Base-by-base conservation (phyloP, 2,113 vertebrate species). In the Corythornis madagascariensis region DNA sequence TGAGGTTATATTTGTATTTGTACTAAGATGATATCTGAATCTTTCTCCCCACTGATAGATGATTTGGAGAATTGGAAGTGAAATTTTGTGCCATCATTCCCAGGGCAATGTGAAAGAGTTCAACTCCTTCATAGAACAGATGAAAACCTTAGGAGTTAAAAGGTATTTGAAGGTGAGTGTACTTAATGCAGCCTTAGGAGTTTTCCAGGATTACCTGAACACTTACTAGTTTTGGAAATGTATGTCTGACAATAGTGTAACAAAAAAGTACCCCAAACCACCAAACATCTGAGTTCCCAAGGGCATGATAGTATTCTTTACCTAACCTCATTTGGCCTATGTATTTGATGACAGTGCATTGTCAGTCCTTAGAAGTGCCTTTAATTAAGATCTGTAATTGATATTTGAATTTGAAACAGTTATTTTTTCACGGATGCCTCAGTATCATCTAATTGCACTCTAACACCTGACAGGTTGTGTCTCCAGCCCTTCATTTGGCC, bases 21-120 rank as follows among this genome's bases (percentile, higher is more conserved):
- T 89, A 21, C 19, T 63, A 33, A 76, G 55, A 31, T 89, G 89
- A 31, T 65, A 57, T 94, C 72, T 93, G 4, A 35, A 79, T 64
- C 12, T 77, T 66, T 88, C 72, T 83, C 18, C 6, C 14, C 21
- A 1, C 85, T 91, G 50, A 95, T 18, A 99, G 99, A 88, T 98
- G 6, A 95, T 98, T 96, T 99, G 98, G 99, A 98, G 98, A 96
- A 76, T 98, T 29, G 98, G 98, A 95, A 97, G 95, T 31, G 98
- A 99, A 97, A 98, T 99, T 94, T 95, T 99, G 19, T 98, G 98
- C 75, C 98, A 99, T 93, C 98, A 97, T 93, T 98, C 98, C 10
- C 97, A 95, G 21, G 97, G 98, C 94, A 98, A 28, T 8, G 28
- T 98, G 69, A 98, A 98, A 33, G 98, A 98, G 63, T 98, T 98